These are phyloP conservation scores for Osmerus mordax DNA, from an alignment of 2,113 vertebrate species.

Conservation along the genomic window DNA sequence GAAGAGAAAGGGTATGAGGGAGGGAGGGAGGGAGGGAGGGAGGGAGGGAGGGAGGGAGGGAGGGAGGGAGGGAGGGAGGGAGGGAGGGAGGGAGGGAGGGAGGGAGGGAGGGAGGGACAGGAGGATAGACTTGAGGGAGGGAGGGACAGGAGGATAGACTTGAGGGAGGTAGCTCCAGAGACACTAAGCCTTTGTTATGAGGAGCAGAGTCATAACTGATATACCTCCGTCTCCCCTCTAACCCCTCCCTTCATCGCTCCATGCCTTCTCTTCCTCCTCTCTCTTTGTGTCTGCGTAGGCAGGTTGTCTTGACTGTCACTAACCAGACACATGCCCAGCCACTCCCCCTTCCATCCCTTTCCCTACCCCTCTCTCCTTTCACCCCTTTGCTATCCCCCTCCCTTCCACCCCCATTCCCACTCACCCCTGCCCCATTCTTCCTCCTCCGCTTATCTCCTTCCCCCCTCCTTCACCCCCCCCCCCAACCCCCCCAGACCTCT, in stretches of 20 bases:
- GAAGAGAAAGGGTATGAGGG: constrained; percentile 17
- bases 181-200: constrained; percentile 28
- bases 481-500: not conserved
- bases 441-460: not conserved
- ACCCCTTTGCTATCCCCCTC: not conserved
- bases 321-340: not conserved
- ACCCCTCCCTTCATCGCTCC: not conserved
- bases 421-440: not conserved
- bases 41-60: no score
- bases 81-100: no score
- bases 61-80: no score
- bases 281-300: constrained; percentile 21
- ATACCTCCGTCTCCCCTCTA: not conserved
- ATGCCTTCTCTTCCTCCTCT: not conserved
- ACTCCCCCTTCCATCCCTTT: not conserved
- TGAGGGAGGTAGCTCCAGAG: no score
- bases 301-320: constrained; percentile 11
- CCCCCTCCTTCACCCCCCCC: not conserved
- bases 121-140: no score
- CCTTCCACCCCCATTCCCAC: not conserved
- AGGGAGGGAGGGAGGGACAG: no score
- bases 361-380: not conserved
- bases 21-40: constrained; percentile 5
- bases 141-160: no score
- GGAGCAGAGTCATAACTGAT: constrained; percentile 26